Percentiles rank a stretch among this genome's conserved stretches.
Conservation (phyloP, 2,797 vertebrate genomes). For the Tiaroga cobitis region DNA sequence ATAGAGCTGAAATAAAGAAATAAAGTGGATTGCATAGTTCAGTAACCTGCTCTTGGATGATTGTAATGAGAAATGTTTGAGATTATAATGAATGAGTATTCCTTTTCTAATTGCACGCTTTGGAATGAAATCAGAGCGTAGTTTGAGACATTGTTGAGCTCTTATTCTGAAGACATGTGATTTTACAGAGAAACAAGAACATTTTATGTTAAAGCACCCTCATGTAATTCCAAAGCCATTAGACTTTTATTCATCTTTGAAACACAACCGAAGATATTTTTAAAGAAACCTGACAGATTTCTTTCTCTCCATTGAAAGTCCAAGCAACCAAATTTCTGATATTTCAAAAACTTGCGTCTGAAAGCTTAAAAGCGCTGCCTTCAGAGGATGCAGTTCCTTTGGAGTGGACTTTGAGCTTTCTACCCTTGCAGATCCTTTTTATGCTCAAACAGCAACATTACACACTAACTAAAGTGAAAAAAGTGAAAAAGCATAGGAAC, state of each 20-base stretch:
- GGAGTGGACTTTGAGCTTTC: too few species aligned
- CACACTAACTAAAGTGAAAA: too few species aligned
- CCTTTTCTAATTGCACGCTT: neutral
- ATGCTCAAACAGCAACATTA: too few species aligned
- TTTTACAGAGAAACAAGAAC: neutral
- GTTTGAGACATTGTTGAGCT: neutral
- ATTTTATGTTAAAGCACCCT: neutral
- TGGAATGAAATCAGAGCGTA: neutral
- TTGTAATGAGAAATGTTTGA: neutral
- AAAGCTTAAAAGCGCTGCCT: neutral
- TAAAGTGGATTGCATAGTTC: neutral
- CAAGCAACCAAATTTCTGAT: neutral
- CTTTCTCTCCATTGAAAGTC: neutral
- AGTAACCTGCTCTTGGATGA: too few species aligned
- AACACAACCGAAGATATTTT: neutral
- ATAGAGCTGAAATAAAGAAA: neutral
- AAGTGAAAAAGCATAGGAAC: too few species aligned
- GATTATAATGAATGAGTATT: neutral
- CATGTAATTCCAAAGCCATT: neutral
- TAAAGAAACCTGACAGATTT: neutral
- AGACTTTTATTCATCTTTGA: neutral
- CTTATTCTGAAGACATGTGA: neutral
- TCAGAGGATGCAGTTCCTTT: too few species aligned
- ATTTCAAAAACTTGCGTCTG: neutral
- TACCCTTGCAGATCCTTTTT: too few species aligned